phyloP scores from a whole-genome alignment of 2,888 invertebrate species.

The Schizaphis graminum region DNA sequence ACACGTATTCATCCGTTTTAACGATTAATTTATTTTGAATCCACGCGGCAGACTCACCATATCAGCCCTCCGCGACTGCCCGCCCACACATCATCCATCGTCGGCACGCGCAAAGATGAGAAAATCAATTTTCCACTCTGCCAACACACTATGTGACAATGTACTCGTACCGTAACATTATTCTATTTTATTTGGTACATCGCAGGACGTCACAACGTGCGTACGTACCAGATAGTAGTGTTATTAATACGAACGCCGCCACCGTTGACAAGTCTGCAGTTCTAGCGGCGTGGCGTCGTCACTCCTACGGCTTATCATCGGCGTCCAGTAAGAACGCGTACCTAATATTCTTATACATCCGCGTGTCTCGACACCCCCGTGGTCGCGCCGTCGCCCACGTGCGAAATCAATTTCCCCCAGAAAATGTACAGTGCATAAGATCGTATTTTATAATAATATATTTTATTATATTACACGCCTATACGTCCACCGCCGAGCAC shows the following conservation, averaged over 20 bases:
- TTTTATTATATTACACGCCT: background rate
- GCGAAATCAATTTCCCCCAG: background rate
- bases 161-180: background rate
- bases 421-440: background rate
- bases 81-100: constrained; percentile 38
- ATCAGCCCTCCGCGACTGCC: background rate
- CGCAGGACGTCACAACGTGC: background rate
- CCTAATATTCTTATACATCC: background rate
- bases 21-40: constrained; percentile 58
- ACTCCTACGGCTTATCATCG: background rate
- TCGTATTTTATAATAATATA: background rate
- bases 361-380: background rate
- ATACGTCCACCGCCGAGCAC: background rate
- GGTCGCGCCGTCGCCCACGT: background rate
- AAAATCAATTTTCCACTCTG: constrained; percentile 60
- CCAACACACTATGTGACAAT: background rate
- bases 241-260: background rate
- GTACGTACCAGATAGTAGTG: background rate
- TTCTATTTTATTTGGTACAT: background rate
- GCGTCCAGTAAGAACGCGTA: background rate
- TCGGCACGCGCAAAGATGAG: constrained; percentile 54
- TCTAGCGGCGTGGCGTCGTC: background rate
- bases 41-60: background rate
- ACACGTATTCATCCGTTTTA: constrained; percentile 36
- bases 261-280: background rate